Evolutionary conservation across 2,797 vertebrate genomes (phyloP).

Genomic region (Steatocranus sp.): DNA sequence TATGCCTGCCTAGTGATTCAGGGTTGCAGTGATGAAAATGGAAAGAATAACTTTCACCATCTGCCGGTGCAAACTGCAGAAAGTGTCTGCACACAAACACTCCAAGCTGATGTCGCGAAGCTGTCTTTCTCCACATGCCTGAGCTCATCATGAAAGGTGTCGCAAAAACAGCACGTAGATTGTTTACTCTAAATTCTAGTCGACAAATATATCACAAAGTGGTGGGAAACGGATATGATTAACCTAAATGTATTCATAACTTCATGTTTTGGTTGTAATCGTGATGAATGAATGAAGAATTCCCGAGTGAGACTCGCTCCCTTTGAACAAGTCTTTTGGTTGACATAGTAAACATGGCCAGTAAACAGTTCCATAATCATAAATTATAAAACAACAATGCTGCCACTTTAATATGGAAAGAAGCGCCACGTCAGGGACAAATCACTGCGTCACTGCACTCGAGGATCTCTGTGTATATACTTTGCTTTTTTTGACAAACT

Average conservation of each 20-base stretch:
- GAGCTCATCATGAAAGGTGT: background rate
- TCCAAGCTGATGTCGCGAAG: background rate
- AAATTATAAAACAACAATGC: background rate
- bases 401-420: background rate
- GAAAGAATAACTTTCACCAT: constrained; percentile 24
- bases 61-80: constrained; percentile 10
- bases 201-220: background rate
- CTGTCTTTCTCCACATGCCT: background rate
- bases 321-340: background rate
- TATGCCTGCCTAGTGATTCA: constrained; percentile 5
- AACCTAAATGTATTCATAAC: background rate
- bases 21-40: constrained; percentile 20
- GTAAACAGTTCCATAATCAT: background rate
- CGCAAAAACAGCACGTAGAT: background rate
- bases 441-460: constrained; percentile 1
- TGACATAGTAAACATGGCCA: background rate
- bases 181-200: background rate
- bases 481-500: constrained; percentile 25
- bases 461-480: background rate
- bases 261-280: background rate
- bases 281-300: background rate
- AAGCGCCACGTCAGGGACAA: background rate
- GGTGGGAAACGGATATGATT: background rate
- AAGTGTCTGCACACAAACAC: constrained; percentile 9
- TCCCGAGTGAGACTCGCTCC: background rate